Conservation (phyloP, 2,888 invertebrate genomes). For the Brenthis daphne region DNA sequence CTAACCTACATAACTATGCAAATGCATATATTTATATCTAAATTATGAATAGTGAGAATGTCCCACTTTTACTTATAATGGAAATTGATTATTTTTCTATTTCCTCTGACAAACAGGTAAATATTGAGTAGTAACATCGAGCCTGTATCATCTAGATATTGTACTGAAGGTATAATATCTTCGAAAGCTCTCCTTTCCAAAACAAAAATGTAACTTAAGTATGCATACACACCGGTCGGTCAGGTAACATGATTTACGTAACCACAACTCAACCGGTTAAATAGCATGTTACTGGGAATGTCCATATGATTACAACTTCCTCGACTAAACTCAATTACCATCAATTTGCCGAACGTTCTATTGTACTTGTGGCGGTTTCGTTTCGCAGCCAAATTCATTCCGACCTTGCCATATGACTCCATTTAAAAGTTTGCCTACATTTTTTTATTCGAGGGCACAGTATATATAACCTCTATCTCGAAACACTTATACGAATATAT, state of each 20-base stretch:
- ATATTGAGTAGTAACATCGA: too few species aligned
- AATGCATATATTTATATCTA: too few species aligned
- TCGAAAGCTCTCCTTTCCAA: too few species aligned
- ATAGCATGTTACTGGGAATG: background rate
- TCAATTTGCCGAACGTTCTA: background rate
- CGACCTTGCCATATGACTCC: slow-evolving; percentile 20
- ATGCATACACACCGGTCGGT: too few species aligned
- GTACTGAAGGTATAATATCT: too few species aligned
- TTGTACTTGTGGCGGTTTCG: background rate
- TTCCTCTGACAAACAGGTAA: too few species aligned
- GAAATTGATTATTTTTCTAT: too few species aligned
- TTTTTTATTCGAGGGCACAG: slow-evolving; percentile 18
- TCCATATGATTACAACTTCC: background rate
- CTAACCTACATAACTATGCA: too few species aligned
- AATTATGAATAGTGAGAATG: too few species aligned
- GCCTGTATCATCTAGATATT: too few species aligned
- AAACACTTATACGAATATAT: background rate
- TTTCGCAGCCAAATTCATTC: background rate
- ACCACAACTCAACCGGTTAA: background rate
- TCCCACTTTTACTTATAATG: too few species aligned
- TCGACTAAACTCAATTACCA: slow-evolving; percentile 13
- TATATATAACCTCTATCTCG: background rate
- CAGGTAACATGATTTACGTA: too few species aligned
- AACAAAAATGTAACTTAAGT: background rate
- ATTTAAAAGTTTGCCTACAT: slow-evolving; percentile 19